Base-by-base conservation (phyloP, 2,888 invertebrate genomes). In the Hoplodrina blanda region DNA sequence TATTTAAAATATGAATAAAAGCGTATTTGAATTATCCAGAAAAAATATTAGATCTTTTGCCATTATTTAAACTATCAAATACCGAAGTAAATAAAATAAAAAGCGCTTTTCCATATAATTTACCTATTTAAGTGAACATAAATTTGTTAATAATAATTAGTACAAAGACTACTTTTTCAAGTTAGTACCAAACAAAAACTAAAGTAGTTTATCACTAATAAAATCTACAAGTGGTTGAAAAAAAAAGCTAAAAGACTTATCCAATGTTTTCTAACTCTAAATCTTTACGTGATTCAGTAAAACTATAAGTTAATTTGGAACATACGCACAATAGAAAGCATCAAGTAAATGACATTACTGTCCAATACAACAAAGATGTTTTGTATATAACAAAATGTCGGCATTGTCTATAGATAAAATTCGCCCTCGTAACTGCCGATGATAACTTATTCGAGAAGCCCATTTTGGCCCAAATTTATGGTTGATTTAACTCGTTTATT, bases 401-500 rank as follows among this genome's bases (percentile, higher is more conserved):
- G 65, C 82, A 89, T 90, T 91, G 92, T 91, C 90, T 87, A 81
- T 84, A 89, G 92, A 93, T 92, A 92, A 91, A 91, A 93, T 90
- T 91, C 89, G 80, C 83, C 88, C 85, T 89, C 90, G 87, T 92
- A 92, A 91, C 91, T 91, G 91, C 92, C 91, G 90, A 92, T 93
- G 93, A 93, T 94, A 93, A 93, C 92, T 93, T 93, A 92, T 92
- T 92, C 91, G 89, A 87, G 88, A 89, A 91, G 89, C 91, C 92
- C 91, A 93, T 93, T 91, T 90, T 88, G 83, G 85, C 84, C 83
- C 82, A 86, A 92, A 93, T 93, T 93, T 94, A 93, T 93, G 92
- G 93, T 89, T 90, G 91, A 93, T 91, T 93, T 92, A 92, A 93
- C 93, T 92, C 92, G 91, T 92, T 93, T 92, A 89, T 91, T 89